Evolutionary conservation across 92 coral and sea anemone species (phyloP).

Genomic region (Umimayanthus chanpuru): DNA sequence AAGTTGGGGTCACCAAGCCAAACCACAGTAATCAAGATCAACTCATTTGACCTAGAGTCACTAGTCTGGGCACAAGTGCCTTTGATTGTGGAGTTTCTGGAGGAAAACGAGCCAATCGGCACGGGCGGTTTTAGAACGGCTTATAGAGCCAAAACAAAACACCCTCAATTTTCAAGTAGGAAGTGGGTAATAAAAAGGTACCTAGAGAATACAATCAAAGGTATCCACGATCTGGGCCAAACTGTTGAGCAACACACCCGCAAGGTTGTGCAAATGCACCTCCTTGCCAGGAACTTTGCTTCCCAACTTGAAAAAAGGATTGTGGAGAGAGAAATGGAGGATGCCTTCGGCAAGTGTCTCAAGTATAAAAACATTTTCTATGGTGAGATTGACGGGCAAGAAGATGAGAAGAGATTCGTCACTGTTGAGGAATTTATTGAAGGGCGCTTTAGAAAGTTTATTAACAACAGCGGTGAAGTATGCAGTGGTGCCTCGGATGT

Average conservation of each 20-base stretch:
- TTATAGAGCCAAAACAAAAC: conserved; percentile 52
- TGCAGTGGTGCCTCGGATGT: conserved; percentile 45
- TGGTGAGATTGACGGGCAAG: conserved; percentile 54
- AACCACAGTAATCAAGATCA: conserved; percentile 43
- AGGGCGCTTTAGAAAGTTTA: conserved; percentile 63
- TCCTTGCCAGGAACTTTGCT: conserved; percentile 65
- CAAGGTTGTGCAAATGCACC: conserved; percentile 72
- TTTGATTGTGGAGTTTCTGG: conserved; percentile 46
- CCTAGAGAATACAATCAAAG: conserved; percentile 47
- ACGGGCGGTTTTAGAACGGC: conserved; percentile 56
- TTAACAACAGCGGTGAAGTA: conserved; percentile 69
- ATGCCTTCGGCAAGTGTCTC: conserved; percentile 45
- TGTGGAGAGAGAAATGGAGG: conserved; percentile 2
- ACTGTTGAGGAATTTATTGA: conserved; percentile 73
- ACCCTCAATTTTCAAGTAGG: conserved; percentile 32
- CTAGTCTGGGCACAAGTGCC: conserved; percentile 53
- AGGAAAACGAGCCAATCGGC: conserved; percentile 45
- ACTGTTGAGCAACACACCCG: conserved; percentile 53
- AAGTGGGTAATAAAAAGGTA: conserved; percentile 68
- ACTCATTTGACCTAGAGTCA: conserved; percentile 45
- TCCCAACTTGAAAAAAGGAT: conserved; percentile 26
- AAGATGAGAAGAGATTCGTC: conserved; percentile 30
- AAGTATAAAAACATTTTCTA: conserved; percentile 60
- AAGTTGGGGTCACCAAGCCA: conserved; percentile 45
- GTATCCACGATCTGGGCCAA: conserved; percentile 41